Evolutionary conservation across 2,113 vertebrate species (phyloP).

Genomic region (Heterocephalus glaber): DNA sequence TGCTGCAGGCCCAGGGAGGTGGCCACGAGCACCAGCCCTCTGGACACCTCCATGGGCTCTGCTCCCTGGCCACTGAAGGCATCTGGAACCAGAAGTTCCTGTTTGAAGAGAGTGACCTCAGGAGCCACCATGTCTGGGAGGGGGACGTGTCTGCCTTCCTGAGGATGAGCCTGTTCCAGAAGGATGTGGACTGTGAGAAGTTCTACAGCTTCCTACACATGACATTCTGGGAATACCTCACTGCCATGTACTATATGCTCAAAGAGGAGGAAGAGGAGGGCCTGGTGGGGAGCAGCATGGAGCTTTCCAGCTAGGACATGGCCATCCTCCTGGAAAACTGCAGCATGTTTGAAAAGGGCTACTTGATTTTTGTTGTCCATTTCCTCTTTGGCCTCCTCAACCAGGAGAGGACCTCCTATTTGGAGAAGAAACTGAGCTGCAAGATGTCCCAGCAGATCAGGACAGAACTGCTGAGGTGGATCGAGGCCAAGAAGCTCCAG

Average conservation of each 20-base stretch:
- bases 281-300: rapidly evolving
- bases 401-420: slow-evolving; percentile 57
- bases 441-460: slow-evolving; percentile 72
- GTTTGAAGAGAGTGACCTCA: slow-evolving; percentile 74
- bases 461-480: slow-evolving; percentile 78
- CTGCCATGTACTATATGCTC: slow-evolving; percentile 79
- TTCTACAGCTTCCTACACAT: slow-evolving; percentile 83
- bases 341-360: slow-evolving; percentile 54
- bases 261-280: slow-evolving; percentile 53
- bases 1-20: slow-evolving; percentile 13
- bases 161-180: slow-evolving; percentile 78
- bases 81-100: slow-evolving; percentile 79
- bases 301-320: slow-evolving; percentile 33
- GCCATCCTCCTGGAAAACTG: slow-evolving; percentile 77
- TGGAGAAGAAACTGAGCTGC: slow-evolving; percentile 71
- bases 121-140: slow-evolving; percentile 69
- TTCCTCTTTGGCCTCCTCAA: slow-evolving; percentile 85
- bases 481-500: slow-evolving; percentile 48
- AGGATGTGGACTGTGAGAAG: slow-evolving; percentile 74
- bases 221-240: slow-evolving; percentile 84
- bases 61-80: slow-evolving; percentile 71
- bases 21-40: background rate
- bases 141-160: slow-evolving; percentile 75
- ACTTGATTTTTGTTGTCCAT: slow-evolving; percentile 52
- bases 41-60: slow-evolving; percentile 59